phyloP scores from a whole-genome alignment of 2,888 invertebrate species.

The Tiliacea aurago region DNA sequence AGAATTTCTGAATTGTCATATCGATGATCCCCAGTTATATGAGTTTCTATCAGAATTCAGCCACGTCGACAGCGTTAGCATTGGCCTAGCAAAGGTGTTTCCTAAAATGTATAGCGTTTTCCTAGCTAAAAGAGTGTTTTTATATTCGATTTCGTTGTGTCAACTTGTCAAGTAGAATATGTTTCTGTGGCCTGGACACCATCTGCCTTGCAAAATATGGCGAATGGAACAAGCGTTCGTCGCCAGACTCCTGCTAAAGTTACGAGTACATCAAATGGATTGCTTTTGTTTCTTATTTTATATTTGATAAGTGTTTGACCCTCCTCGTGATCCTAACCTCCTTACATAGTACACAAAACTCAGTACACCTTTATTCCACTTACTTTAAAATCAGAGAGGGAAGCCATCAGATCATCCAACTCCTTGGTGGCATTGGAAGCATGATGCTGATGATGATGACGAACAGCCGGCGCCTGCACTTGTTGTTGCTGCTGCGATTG shows the following conservation, averaged over 20 bases:
- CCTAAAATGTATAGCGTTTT: background rate
- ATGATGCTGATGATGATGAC: constrained; percentile 85
- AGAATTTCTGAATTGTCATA: background rate
- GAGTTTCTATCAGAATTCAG: background rate
- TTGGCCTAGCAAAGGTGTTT: background rate
- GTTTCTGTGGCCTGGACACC: no score
- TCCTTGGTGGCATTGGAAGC: constrained; percentile 98
- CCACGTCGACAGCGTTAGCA: background rate
- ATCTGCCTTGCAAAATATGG: background rate
- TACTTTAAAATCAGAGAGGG: constrained; percentile 98
- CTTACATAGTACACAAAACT: no score
- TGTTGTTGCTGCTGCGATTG: constrained; percentile 80
- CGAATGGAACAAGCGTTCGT: background rate
- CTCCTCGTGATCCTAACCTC: background rate
- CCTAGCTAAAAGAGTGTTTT: background rate
- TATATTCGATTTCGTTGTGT: background rate
- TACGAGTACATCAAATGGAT: background rate
- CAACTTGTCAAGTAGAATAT: background rate
- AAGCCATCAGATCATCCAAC: constrained; percentile 98
- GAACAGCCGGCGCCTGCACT: constrained; percentile 69
- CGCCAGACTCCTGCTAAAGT: background rate
- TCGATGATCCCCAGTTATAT: background rate
- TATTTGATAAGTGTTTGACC: no score
- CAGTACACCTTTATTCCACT: constrained; percentile 15
- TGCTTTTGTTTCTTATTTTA: background rate